phyloP scores from a whole-genome alignment of 2,797 vertebrate species.

The Chloroceryle inda region DNA sequence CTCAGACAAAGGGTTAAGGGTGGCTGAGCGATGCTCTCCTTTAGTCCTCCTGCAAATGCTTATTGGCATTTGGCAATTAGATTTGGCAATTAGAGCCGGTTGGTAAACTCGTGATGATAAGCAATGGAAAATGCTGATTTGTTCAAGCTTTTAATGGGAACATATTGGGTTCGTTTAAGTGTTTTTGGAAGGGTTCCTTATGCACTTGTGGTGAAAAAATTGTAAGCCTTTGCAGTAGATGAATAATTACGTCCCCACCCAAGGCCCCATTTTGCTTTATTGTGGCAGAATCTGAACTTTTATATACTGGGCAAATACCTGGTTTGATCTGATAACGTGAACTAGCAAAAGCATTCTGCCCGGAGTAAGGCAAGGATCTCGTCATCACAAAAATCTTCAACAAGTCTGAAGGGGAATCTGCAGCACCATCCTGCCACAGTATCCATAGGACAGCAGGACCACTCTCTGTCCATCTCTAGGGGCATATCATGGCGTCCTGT shows the following conservation, averaged over 20 bases:
- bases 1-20: neutral
- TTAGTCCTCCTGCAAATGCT: neutral
- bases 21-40: fast-evolving
- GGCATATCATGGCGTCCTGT: neutral
- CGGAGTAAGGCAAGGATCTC: neutral
- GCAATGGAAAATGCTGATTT: slow-evolving; percentile 18
- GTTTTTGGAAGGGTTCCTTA: slow-evolving; percentile 15
- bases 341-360: neutral
- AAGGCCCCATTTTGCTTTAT: neutral
- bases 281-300: neutral
- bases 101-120: slow-evolving; percentile 43
- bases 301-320: neutral
- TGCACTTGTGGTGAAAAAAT: neutral
- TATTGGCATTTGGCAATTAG: neutral
- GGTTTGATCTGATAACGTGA: neutral
- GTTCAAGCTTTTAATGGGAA: slow-evolving; percentile 17
- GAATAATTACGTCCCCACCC: neutral
- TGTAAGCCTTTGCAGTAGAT: neutral
- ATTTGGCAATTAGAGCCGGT: neutral
- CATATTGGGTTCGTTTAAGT: neutral
- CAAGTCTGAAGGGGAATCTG: neutral
- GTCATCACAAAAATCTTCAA: neutral
- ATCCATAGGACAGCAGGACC: neutral
- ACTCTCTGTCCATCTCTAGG: neutral
- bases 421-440: neutral